Evolutionary conservation across 2,888 invertebrate species (phyloP), one percentile per base, ranked within the genome.

Genomic region (Periphyllus acericola): DNA sequence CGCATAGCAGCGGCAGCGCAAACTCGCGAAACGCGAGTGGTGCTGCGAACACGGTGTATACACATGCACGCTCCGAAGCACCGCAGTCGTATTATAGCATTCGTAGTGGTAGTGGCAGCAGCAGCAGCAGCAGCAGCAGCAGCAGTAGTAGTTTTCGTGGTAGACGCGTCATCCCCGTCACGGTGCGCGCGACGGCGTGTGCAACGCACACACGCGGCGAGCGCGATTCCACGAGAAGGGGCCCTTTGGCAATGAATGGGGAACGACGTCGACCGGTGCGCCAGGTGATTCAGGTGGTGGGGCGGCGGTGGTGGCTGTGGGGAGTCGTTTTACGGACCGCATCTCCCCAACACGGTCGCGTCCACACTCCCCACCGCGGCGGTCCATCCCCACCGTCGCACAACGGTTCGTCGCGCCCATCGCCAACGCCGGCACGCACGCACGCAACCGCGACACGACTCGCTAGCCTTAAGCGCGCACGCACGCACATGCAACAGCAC

Each of bases 191-290:
- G 68, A n/a, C 71, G 25, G 11, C 46, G 29, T 29, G 29, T 19
- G 32, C 68, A 32, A 21, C 68, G 25, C 71, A 5, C 82, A 34
- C 66, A 21, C 21, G 40, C 34, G 34, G n/a, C 68, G 34, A 72
- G 36, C 52, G 19, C n/a, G 36, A n/a, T 3, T 19, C 32, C 75
- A 25, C 25, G 71, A 29, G 46, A 60, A 83, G 88, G 83, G 88
- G 88, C 83, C 88, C 88, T 46, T 79, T 34, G 72, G 66, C 83
- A 60, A 75, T 83, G 88, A 83, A 83, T 83, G 83, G 82, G 88
- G 75, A 52, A 40, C 88, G 60, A 55, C 81, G 34, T 19, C 55
- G 74, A 60, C 80, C 66, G 88, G 76, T 34, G 76, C 19, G 68
- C 88, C 88, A 36, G 88, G 82, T 83, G 88, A 52, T 9, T 9